Evolutionary conservation across 2,888 invertebrate species (phyloP).

Genomic region (Epiblema foenella): DNA sequence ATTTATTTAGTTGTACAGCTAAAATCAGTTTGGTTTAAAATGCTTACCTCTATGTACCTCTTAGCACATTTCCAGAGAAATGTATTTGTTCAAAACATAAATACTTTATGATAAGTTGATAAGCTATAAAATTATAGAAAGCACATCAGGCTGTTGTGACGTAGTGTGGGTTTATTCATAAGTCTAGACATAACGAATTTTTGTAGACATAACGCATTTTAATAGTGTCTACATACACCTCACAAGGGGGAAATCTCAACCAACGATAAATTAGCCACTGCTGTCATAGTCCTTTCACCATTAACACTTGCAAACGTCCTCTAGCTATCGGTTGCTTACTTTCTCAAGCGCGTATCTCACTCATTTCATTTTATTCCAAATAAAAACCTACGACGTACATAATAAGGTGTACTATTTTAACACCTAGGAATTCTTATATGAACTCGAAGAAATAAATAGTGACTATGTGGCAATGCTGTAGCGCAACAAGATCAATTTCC

Average conservation of each 20-base stretch:
- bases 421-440: neutral
- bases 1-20: neutral
- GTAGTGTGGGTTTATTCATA: neutral
- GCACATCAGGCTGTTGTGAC: neutral
- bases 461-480: conserved; percentile 30
- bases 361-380: neutral
- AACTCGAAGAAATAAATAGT: neutral
- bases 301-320: conserved; percentile 39
- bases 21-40: neutral
- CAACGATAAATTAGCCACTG: conserved; percentile 23
- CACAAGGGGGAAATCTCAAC: conserved; percentile 13
- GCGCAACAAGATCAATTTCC: conserved; percentile 43
- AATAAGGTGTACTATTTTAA: conserved; percentile 9
- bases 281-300: conserved; percentile 45
- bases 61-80: neutral
- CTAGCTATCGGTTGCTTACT: conserved; percentile 8
- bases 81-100: neutral
- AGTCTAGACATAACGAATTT: too few species aligned
- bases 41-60: too few species aligned
- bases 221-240: neutral
- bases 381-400: neutral
- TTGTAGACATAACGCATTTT: too few species aligned
- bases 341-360: neutral
- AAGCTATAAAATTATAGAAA: neutral
- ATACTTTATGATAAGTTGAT: neutral